phyloP scores from a whole-genome alignment of 2,113 vertebrate genomes.

The Eurypyga helias region DNA sequence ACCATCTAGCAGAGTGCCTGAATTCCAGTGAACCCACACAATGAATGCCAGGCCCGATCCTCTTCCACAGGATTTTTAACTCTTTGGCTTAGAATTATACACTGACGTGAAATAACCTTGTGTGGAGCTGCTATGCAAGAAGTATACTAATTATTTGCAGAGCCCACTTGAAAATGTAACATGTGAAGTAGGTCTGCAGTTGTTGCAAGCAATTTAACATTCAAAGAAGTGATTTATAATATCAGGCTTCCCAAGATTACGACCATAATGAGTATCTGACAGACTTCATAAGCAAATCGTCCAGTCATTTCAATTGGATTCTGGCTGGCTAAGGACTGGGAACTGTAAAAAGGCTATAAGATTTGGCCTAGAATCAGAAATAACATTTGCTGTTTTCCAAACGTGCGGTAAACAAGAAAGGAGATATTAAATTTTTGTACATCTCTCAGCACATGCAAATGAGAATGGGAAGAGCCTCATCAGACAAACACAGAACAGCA shows the following conservation, averaged over 20 bases:
- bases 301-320: conserved; percentile 58
- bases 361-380: conserved; percentile 70
- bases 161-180: conserved; percentile 32
- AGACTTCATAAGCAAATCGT: conserved; percentile 60
- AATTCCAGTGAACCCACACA: not conserved
- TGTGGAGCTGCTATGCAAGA: not conserved
- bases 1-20: not conserved
- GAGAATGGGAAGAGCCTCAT: conserved; percentile 35
- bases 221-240: conserved; percentile 58
- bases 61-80: not conserved
- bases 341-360: conserved; percentile 68
- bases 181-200: conserved; percentile 28
- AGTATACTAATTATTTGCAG: conserved; percentile 1
- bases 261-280: conserved; percentile 57
- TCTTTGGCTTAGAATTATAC: not conserved
- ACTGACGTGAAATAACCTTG: not conserved
- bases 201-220: conserved; percentile 57
- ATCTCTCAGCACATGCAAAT: conserved; percentile 56
- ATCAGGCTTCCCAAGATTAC: conserved; percentile 21
- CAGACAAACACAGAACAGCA: conserved; percentile 14
- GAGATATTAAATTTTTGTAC: conserved; percentile 57
- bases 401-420: conserved; percentile 55
- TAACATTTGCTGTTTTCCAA: conserved; percentile 66
- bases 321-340: conserved; percentile 41
- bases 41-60: not conserved